Base-by-base conservation (phyloP, 2,888 invertebrate genomes). In the Allacma fusca region DNA sequence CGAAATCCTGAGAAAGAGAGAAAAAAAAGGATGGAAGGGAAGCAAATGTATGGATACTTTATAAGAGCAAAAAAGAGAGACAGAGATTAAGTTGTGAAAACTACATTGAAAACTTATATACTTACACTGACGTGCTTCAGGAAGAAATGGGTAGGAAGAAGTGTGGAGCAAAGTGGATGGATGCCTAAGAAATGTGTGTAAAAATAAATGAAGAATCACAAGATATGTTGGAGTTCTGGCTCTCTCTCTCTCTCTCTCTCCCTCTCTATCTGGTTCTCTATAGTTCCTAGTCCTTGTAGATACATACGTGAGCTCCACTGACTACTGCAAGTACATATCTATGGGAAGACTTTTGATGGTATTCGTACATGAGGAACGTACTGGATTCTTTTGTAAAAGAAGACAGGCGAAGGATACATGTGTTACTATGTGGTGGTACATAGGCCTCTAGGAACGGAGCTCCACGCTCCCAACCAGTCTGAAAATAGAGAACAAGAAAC, bases 191-290 rank as follows among this genome's bases (percentile, higher is more conserved):
- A 73, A 64, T 73, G 73, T 73, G 73, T 73, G 73, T 73, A 73
- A 73, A 73, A 73, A 73, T 73, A 73, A 73, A 73, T 73, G 62
- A 73, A 59, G 62, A 73, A 73, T 73, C 73, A 62, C 64, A 73
- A 73, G 73, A 73, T 64, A 34, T 72, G 59, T 34, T 44, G n/a
- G 59, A 57, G 44, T 71, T 57, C 23, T 19, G 24, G 29, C 28
- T 19, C 23, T 73, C 26, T 70, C 24, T 70, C 44, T 70, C 43
- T 40, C 23, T 29, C 40, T 21, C 23, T 67, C 13, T 34, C 26
- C 1, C 24, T 12, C 19, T 19, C 28, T 24, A 16, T 65, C 28
- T 16, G 16, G 67, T n/a, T n/a, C n/a, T n/a, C n/a, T n/a, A n/a
- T n/a, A n/a, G n/a, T n/a, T n/a, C n/a, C n/a, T n/a, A n/a, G n/a